Conservation (phyloP, 2,888 invertebrate species). For the Ophion slaviceki region DNA sequence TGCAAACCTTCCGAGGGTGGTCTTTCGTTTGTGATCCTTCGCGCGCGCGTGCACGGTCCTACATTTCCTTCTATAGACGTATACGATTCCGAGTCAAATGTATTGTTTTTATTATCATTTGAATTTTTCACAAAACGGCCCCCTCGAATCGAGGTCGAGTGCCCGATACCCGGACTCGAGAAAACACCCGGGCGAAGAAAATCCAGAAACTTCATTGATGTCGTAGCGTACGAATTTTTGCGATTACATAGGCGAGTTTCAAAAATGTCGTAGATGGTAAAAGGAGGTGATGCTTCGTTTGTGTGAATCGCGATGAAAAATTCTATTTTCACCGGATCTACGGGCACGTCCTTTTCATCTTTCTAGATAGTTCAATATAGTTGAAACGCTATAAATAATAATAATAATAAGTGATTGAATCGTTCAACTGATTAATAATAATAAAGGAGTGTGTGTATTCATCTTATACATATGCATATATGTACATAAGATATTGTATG, state of each 20-base stretch:
- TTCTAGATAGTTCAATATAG: conserved; percentile 42
- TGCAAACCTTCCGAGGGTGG: background rate
- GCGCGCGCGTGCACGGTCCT: background rate
- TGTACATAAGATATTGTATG: conserved; percentile 58
- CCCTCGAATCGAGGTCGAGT: too few species aligned
- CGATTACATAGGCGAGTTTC: background rate
- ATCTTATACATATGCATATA: conserved; percentile 62
- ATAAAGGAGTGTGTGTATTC: conserved; percentile 43
- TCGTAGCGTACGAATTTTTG: background rate
- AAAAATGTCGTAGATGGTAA: background rate
- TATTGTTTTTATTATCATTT: background rate
- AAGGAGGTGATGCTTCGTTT: conserved; percentile 12
- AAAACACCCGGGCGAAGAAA: background rate
- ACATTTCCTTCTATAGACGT: background rate
- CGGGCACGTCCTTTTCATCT: conserved; percentile 56
- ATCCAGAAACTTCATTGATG: background rate
- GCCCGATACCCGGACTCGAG: background rate
- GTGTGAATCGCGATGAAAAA: conserved; percentile 46
- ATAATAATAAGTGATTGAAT: conserved; percentile 34
- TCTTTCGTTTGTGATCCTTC: background rate
- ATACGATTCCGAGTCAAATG: conserved; percentile 2
- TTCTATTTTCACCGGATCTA: conserved; percentile 65
- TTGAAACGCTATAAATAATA: conserved; percentile 24
- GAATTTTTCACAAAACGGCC: too few species aligned
- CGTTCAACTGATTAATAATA: conserved; percentile 32